Evolutionary conservation across 2,113 vertebrate genomes (phyloP).

Genomic region (Dicaeum eximium): DNA sequence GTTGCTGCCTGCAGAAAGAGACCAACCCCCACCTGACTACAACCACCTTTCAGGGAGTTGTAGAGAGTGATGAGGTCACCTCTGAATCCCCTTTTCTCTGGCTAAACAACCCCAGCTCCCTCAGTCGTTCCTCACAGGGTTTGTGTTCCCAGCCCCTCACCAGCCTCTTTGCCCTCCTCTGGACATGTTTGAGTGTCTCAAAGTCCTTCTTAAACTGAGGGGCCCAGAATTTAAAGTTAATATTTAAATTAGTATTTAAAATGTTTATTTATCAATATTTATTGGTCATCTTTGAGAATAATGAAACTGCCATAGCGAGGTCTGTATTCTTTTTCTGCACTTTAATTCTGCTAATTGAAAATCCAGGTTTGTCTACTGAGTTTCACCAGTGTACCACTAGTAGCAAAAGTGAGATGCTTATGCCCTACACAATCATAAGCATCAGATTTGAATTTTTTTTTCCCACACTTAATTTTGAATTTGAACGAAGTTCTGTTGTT

Average conservation of each 20-base stretch:
- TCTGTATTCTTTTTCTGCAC: neutral
- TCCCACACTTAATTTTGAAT: neutral
- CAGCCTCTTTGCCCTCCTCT: too few species aligned
- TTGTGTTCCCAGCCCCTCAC: too few species aligned
- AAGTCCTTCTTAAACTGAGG: too few species aligned
- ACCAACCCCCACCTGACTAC: too few species aligned
- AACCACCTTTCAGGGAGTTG: too few species aligned
- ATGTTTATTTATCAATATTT: neutral
- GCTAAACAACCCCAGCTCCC: too few species aligned
- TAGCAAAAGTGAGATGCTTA: neutral
- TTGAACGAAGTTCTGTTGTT: neutral
- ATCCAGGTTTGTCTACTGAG: neutral
- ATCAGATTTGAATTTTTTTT: neutral
- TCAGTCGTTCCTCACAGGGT: too few species aligned
- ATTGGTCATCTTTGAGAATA: neutral
- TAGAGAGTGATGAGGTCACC: too few species aligned
- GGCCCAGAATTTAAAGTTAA: neutral
- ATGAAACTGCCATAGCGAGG: neutral
- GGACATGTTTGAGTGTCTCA: too few species aligned
- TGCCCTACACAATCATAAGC: neutral
- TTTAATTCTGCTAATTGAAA: neutral
- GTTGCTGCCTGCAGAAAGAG: too few species aligned
- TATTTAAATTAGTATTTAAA: neutral
- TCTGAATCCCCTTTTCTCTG: too few species aligned
- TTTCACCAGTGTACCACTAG: neutral